Conservation (phyloP, 2,797 vertebrate species). For the Podargus strigoides region DNA sequence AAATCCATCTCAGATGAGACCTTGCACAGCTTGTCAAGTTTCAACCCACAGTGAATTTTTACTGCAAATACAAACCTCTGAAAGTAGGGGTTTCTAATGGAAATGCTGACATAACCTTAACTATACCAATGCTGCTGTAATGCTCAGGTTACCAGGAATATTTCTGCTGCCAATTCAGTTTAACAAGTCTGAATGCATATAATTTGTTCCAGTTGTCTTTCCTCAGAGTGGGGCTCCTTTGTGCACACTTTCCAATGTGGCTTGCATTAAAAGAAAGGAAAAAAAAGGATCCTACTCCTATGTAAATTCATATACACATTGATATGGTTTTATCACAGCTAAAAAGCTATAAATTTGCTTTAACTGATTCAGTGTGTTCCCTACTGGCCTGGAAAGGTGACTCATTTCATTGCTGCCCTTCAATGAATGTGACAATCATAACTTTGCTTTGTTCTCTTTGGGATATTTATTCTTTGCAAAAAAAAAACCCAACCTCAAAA, state of each 20-base stretch:
- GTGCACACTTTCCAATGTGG: conserved; percentile 68
- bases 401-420: conserved; percentile 24
- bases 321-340: conserved; percentile 61
- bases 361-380: conserved; percentile 50
- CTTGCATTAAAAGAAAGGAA: conserved; percentile 63
- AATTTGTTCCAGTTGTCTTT: conserved; percentile 77
- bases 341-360: conserved; percentile 41
- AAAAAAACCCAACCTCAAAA: not conserved
- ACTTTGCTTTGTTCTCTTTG: conserved; percentile 11
- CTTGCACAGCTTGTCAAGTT: conserved; percentile 61
- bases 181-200: conserved; percentile 74
- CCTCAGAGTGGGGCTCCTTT: conserved; percentile 39
- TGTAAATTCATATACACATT: conserved; percentile 49
- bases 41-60: conserved; percentile 48
- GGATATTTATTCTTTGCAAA: not conserved
- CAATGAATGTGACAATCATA: conserved; percentile 23
- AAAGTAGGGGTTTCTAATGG: conserved; percentile 56
- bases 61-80: conserved; percentile 54
- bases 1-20: conserved; percentile 18
- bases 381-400: conserved; percentile 36
- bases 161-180: conserved; percentile 73
- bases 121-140: conserved; percentile 48
- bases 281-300: not conserved
- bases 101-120: conserved; percentile 67
- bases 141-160: conserved; percentile 70